Percentiles rank a stretch among this genome's conserved stretches.
Evolutionary conservation across 2,888 invertebrate species (phyloP).

Genomic region (Itoplectis maculator): DNA sequence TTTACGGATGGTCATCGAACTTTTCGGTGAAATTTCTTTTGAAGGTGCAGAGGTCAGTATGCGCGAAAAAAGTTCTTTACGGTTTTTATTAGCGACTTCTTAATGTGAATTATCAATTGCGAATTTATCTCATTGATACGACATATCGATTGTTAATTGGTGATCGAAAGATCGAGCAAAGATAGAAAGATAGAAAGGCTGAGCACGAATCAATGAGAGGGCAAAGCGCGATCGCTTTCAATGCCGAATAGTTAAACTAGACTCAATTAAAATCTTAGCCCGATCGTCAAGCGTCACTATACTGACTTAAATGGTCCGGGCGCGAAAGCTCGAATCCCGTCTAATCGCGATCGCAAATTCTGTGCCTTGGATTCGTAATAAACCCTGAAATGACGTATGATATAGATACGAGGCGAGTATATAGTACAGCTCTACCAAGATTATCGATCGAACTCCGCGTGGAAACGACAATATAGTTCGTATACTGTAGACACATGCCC

Average conservation of each 20-base stretch:
- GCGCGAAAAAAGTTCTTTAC: no score
- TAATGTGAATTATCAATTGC: no score
- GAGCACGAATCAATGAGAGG: no score
- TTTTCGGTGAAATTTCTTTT: no score
- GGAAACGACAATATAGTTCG: constrained; percentile 17
- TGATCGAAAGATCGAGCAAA: no score
- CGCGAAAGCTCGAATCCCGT: constrained; percentile 69
- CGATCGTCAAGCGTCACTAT: constrained; percentile 77
- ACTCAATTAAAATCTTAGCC: constrained; percentile 76
- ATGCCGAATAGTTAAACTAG: constrained; percentile 77
- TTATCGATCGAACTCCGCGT: constrained; percentile 41
- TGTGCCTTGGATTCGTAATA: constrained; percentile 57
- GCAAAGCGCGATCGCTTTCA: background rate
- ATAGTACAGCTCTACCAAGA: constrained; percentile 26
- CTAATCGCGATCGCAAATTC: constrained; percentile 72
- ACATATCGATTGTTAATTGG: no score
- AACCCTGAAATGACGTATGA: constrained; percentile 59
- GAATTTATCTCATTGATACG: no score
- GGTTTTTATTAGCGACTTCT: no score
- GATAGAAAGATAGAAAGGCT: no score
- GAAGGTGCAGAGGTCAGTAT: no score
- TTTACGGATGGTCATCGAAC: no score
- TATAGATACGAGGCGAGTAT: no score
- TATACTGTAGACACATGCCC: background rate
- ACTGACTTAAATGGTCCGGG: constrained; percentile 73